Percentiles rank a stretch among this genome's conserved stretches.
Evolutionary conservation across 2,113 vertebrate genomes (phyloP).

Genomic region (Pipra filicauda): DNA sequence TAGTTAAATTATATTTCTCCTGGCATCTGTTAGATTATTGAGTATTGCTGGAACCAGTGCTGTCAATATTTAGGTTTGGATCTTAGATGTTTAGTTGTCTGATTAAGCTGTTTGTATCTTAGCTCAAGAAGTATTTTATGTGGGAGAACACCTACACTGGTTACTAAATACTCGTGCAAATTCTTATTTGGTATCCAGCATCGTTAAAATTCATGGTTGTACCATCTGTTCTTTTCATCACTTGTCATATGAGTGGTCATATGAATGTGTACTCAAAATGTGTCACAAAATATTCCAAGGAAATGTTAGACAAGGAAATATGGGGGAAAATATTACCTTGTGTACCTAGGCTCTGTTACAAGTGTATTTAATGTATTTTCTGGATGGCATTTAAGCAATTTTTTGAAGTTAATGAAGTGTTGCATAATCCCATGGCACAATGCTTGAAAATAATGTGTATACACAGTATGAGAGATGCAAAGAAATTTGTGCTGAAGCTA

Average conservation of each 20-base stretch:
- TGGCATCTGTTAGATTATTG: neutral
- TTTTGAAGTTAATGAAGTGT: neutral
- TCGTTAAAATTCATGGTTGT: neutral
- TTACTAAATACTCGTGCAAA: neutral
- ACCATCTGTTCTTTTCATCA: constrained; percentile 12
- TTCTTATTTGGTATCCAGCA: neutral
- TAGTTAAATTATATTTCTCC: neutral
- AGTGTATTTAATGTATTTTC: neutral
- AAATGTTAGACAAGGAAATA: neutral
- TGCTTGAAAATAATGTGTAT: neutral
- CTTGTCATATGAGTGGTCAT: neutral
- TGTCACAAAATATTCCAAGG: neutral
- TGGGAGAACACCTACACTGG: neutral
- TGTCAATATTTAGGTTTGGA: neutral
- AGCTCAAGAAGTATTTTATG: neutral
- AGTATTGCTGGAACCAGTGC: neutral
- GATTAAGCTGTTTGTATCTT: neutral
- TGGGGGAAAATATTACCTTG: neutral
- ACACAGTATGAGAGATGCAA: neutral
- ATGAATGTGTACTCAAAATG: neutral
- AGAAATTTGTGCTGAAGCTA: neutral
- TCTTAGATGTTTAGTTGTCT: neutral
- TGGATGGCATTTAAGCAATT: neutral
- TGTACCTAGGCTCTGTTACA: neutral
- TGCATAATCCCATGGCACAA: neutral